A percentile compares a stretch with the other conserved stretches of the same genome.
Conservation (phyloP, 2,113 vertebrate species). For the Stictonetta naevosa region DNA sequence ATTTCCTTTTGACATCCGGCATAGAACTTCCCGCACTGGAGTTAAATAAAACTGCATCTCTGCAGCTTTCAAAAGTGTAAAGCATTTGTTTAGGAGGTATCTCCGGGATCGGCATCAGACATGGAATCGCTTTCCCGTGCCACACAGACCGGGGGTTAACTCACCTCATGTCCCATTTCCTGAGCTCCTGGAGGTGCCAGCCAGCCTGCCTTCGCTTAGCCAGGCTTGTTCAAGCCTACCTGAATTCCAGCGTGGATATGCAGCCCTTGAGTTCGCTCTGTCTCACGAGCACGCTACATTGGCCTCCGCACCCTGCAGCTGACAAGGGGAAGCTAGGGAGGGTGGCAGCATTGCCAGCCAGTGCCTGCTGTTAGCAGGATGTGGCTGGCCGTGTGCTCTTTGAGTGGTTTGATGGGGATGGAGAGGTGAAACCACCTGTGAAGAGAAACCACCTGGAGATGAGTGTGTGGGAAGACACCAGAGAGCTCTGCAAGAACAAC, state of each 20-base stretch:
- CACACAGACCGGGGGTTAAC: background rate
- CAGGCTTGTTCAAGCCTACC: background rate
- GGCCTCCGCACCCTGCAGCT: background rate
- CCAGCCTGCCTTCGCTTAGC: background rate
- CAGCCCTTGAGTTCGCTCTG: background rate
- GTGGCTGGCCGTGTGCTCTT: background rate
- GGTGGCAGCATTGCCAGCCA: background rate
- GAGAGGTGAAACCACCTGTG: background rate
- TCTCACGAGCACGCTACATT: background rate
- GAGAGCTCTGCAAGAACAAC: background rate
- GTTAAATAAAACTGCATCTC: background rate
- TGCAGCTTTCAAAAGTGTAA: background rate
- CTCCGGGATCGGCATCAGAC: background rate
- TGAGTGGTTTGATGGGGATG: background rate
- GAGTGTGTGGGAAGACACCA: background rate
- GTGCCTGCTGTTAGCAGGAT: background rate
- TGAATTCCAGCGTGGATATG: background rate
- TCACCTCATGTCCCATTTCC: background rate
- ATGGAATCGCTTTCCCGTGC: background rate
- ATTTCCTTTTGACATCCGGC: background rate
- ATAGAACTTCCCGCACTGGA: background rate
- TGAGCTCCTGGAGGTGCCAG: background rate
- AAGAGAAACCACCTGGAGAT: background rate
- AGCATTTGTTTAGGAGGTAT: background rate
- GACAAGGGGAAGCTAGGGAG: background rate